A percentile compares a stretch with the other conserved stretches of the same genome.
Conservation (phyloP, 2,888 invertebrate genomes). For the Leucania comma region DNA sequence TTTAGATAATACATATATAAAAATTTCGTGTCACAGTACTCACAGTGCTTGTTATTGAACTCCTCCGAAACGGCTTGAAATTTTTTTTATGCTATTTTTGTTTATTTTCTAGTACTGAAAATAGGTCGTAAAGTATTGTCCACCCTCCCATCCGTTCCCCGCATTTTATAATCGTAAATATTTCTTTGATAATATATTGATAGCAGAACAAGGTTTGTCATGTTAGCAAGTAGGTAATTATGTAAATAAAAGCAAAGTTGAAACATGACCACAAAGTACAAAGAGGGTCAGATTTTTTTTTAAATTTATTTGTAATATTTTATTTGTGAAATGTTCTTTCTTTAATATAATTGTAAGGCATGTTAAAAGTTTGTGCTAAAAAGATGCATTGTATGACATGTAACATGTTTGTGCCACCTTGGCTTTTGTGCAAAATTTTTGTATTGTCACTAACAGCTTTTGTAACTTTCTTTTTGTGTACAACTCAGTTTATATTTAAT, state of each 20-base stretch:
- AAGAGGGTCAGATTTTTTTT: neutral
- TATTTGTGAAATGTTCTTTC: neutral
- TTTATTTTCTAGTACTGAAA: neutral
- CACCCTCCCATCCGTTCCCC: neutral
- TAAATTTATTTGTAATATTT: neutral
- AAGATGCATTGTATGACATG: neutral
- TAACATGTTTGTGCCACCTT: slow-evolving; percentile 20
- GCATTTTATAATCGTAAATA: neutral
- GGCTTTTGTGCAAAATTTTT: slow-evolving; percentile 5
- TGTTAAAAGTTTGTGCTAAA: slow-evolving; percentile 25
- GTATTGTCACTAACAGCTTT: slow-evolving; percentile 19
- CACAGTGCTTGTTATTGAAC: neutral
- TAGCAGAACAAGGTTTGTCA: no score
- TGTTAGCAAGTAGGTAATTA: no score
- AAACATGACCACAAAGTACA: slow-evolving; percentile 17
- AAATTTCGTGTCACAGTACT: neutral
- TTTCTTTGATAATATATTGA: no score
- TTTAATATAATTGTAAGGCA: slow-evolving; percentile 7
- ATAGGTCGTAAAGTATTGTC: neutral
- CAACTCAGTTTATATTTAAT: neutral
- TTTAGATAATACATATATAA: no score
- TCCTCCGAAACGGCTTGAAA: neutral
- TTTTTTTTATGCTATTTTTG: neutral
- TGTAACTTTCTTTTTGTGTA: slow-evolving; percentile 4
- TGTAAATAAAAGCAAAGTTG: slow-evolving; percentile 9